phyloP scores from a whole-genome alignment of 2,797 vertebrate genomes.

The Halcyon chelicuti region DNA sequence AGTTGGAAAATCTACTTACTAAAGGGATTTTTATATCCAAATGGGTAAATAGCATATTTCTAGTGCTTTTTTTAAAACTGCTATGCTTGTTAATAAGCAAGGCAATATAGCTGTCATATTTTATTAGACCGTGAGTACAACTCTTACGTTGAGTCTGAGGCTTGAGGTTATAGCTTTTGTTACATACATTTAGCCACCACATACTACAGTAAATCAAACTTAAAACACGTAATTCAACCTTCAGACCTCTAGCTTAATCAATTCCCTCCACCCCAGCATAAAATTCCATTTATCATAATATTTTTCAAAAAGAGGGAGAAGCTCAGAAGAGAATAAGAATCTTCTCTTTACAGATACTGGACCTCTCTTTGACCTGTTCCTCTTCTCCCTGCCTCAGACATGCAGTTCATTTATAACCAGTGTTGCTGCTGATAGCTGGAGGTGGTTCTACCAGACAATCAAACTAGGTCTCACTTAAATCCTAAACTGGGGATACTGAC shows the following conservation, averaged over 20 bases:
- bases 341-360: not conserved
- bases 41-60: slow-evolving; percentile 15
- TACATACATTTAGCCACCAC: not conserved
- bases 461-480: not conserved
- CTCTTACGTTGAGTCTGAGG: not conserved
- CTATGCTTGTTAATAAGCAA: not conserved
- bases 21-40: slow-evolving; percentile 2
- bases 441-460: not conserved
- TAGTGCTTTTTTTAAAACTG: not conserved
- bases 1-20: slow-evolving; percentile 15
- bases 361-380: not conserved
- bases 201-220: not conserved
- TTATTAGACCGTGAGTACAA: not conserved
- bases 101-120: slow-evolving; percentile 9
- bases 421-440: not conserved
- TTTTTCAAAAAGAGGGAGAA: not conserved
- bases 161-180: not conserved
- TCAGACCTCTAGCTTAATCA: not conserved
- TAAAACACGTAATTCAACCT: not conserved
- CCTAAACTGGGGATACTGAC: not conserved
- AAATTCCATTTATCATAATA: not conserved
- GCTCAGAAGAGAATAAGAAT: not conserved
- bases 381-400: not conserved
- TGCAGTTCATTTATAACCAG: not conserved
- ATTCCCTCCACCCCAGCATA: not conserved